Base-by-base conservation (phyloP, 2,113 vertebrate species). In the Opisthocomus hoazin region DNA sequence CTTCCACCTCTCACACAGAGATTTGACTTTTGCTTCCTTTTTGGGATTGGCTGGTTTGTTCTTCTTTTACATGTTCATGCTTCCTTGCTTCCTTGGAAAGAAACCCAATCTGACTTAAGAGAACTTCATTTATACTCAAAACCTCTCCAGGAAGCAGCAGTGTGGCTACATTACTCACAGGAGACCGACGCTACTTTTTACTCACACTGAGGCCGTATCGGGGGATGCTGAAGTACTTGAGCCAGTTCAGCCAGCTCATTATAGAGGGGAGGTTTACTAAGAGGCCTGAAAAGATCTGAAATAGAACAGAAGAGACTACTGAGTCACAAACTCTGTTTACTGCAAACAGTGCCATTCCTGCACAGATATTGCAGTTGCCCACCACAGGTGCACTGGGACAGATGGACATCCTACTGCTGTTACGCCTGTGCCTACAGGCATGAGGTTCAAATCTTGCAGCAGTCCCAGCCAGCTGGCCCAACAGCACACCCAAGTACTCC, bases 181-280 rank as follows among this genome's bases (percentile, higher is more conserved):
- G n/a, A 73, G n/a, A 84, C 29, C 3, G 2, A 13, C 53, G 36
- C 15, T 43, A 41, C 19, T 94, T 87, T 91, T 64, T 95, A 97
- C 97, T 97, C 50, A 98, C 97, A 37, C 96, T 97, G 43, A 98
- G 87, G 66, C 97, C 97, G 0, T 98, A 98, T 92, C 96, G 88
- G 22, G 97, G 97, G 61, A 98, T 98, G 88, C 97, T 98, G 63
- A 98, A 94, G 81, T 98, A 98, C 58, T 98, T 96, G 50, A 98
- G 96, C 97, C 97, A 98, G 89, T 96, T 96, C 82, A 98, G 61
- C 97, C 97, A 98, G 30, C 7, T 78, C 97, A 97, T 97, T 54
- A 98, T 69, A 50, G 95, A 96, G 50, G 97, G 96, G 34, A 98
- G 94, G 66, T 98, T 98, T 86, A 98, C 97, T 32, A 98, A 82